Base-by-base conservation (phyloP, 2,888 invertebrate species). In the Onchidella celtica region DNA sequence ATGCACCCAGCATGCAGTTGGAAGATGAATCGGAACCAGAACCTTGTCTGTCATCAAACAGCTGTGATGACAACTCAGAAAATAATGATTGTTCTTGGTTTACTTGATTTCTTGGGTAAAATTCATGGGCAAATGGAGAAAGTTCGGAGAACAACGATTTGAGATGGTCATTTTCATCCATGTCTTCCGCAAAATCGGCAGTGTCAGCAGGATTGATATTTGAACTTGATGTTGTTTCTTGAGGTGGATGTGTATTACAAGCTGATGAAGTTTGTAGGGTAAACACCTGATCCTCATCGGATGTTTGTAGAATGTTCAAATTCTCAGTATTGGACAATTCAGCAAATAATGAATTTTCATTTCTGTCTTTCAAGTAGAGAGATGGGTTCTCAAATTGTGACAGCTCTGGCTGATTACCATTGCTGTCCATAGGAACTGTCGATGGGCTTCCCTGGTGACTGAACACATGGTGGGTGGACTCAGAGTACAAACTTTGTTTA, bases 401-500 rank as follows among this genome's bases (percentile, higher is more conserved):
- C 29, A 59, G 3, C 24, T n/a, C 32, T 4, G 24, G 24, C 24
- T 40, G 11, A 36, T 77, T 77, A n/a, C 68, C 68, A 77, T 57
- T 68, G 27, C 55, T 34, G 57, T 68, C 68, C 36, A 68, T 55
- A 27, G 24, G n/a, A 27, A 55, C n/a, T 55, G 3, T 68, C 6
- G 32, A 34, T 27, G 65, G 40, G 59, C 34, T 21, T 36, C 57
- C 57, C 38, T 47, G 38, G n/a, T 27, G 24, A 66, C 27, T 32
- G 66, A 11, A 77, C 0, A 32, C n/a, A 34, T 17, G 17, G 1
- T 66, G 47, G 6, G 24, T 24, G n/a, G n/a, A 32, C 6, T 66
- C 68, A 3, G 81, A 69, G n/a, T 70, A 81, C 14, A 81, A 27
- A 36, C 69, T 81, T 38, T 81, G 81, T 24, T 81, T 81, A 40